phyloP scores from a whole-genome alignment of 2,113 vertebrate species.

The Petaurus breviceps region DNA sequence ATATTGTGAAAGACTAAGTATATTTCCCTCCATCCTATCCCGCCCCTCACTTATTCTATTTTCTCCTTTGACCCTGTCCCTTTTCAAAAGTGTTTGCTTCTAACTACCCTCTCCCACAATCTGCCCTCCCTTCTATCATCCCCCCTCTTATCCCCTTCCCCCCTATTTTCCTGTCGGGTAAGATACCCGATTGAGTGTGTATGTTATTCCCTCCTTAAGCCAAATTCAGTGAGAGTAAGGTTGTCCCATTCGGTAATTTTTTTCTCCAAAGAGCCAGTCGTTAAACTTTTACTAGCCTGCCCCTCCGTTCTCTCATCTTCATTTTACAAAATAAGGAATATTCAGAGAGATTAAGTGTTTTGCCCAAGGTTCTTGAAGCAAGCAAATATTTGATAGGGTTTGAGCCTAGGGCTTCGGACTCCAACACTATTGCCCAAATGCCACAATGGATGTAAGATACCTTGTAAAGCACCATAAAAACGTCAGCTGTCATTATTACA shows the following conservation, averaged over 20 bases:
- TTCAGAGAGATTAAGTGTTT: neutral
- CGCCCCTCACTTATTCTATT: no score
- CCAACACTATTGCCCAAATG: neutral
- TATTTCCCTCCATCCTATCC: no score
- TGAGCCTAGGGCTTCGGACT: neutral
- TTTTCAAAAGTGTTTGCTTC: no score
- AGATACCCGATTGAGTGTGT: no score
- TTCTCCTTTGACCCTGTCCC: no score
- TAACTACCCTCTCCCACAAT: no score
- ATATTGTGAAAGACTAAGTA: no score
- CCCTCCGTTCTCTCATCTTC: neutral
- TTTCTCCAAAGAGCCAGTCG: neutral
- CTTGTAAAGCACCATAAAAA: neutral
- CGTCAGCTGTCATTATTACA: neutral
- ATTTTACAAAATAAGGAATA: neutral
- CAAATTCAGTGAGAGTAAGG: no score
- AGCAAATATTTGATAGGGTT: neutral
- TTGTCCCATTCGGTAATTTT: neutral
- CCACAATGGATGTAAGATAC: neutral
- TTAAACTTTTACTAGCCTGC: neutral
- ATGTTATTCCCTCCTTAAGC: no score
- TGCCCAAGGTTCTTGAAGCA: neutral
- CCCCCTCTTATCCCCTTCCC: no score
- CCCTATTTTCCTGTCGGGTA: no score
- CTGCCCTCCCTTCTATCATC: no score